A percentile compares a stretch with the other conserved stretches of the same genome.
phyloP scores from a whole-genome alignment of 2,797 vertebrate genomes.

The Macropodus opercularis region DNA sequence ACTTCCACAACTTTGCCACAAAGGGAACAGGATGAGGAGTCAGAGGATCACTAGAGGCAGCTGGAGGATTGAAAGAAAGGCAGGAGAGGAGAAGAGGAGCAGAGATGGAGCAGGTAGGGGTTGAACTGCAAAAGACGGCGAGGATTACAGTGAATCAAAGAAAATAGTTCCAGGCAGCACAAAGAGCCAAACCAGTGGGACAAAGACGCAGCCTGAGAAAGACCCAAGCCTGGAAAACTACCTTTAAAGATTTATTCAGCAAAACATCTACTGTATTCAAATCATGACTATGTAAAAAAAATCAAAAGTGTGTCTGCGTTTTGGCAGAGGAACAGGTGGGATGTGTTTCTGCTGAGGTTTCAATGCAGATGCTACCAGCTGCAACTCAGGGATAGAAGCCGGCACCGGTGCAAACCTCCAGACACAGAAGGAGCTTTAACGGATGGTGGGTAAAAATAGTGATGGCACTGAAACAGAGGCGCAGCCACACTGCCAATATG shows the following conservation, averaged over 20 bases:
- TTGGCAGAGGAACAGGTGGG: conserved; percentile 40
- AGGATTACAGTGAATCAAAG: conserved; percentile 59
- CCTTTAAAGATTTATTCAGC: conserved; percentile 43
- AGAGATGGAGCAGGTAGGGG: conserved; percentile 25
- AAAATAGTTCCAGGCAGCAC: conserved; percentile 47
- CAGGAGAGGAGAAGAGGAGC: conserved; percentile 1
- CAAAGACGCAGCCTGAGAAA: conserved; percentile 26
- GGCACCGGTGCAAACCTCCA: conserved; percentile 36
- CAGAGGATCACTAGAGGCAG: conserved; percentile 16
- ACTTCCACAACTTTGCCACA: neutral
- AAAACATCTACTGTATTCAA: conserved; percentile 45
- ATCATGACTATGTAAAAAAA: conserved; percentile 33
- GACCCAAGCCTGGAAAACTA: conserved; percentile 25
- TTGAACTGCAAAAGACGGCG: conserved; percentile 36
- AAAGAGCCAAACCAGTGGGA: conserved; percentile 45
- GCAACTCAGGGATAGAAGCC: conserved; percentile 32
- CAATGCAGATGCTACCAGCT: conserved; percentile 54
- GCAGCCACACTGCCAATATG: conserved; percentile 55
- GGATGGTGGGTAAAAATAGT: conserved; percentile 61
- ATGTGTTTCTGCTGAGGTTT: conserved; percentile 40
- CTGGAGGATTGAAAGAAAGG: conserved; percentile 12
- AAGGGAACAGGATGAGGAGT: conserved; percentile 5
- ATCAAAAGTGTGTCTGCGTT: conserved; percentile 17
- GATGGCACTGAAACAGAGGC: conserved; percentile 51
- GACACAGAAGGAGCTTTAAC: conserved; percentile 56